These are phyloP conservation scores for Caenorhabditis imperialis DNA, from an alignment of 2,888 invertebrate genomes.

Conservation along the genomic window DNA sequence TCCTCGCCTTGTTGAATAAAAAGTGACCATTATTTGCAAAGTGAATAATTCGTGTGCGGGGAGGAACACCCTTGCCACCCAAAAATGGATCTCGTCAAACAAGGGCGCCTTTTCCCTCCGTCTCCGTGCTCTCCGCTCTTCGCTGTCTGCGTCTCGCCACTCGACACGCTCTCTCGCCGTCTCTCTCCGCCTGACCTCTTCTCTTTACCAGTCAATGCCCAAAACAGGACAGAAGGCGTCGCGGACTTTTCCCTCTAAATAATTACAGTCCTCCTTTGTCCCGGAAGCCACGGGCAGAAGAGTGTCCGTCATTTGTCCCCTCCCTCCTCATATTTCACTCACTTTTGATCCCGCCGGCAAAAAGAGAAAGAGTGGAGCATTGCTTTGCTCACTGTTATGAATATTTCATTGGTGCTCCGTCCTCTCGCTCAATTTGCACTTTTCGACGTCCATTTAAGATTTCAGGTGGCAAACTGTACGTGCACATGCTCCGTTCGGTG, in stretches of 20 bases:
- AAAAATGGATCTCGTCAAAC: conserved; percentile 19
- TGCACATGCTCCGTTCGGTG: conserved; percentile 41
- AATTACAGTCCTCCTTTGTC: conserved; percentile 26
- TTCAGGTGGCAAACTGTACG: conserved; percentile 25
- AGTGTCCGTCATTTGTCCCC: conserved; percentile 21
- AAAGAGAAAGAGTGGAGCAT: conserved; percentile 6
- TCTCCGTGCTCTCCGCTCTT: not conserved
- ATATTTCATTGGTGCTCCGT: conserved; percentile 34
- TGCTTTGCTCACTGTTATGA: conserved; percentile 23
- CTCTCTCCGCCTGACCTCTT: not conserved
- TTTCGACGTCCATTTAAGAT: not conserved
- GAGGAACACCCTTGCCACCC: conserved; percentile 8
- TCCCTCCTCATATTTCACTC: conserved; percentile 43
- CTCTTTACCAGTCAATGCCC: conserved; percentile 11
- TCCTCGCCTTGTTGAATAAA: conserved; percentile 32
- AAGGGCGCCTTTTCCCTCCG: not conserved
- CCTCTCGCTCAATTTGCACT: conserved; percentile 15
- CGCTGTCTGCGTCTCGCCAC: conserved; percentile 25
- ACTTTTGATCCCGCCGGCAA: conserved; percentile 47
- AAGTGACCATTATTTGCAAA: conserved; percentile 21
- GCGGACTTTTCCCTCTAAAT: conserved; percentile 4
- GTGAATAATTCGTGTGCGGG: conserved; percentile 22
- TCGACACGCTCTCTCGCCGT: conserved; percentile 22
- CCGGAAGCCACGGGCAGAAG: too few species aligned
- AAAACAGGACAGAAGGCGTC: conserved; percentile 5